phyloP scores from a whole-genome alignment of 2,797 vertebrate species.

The Poecilia velifera region DNA sequence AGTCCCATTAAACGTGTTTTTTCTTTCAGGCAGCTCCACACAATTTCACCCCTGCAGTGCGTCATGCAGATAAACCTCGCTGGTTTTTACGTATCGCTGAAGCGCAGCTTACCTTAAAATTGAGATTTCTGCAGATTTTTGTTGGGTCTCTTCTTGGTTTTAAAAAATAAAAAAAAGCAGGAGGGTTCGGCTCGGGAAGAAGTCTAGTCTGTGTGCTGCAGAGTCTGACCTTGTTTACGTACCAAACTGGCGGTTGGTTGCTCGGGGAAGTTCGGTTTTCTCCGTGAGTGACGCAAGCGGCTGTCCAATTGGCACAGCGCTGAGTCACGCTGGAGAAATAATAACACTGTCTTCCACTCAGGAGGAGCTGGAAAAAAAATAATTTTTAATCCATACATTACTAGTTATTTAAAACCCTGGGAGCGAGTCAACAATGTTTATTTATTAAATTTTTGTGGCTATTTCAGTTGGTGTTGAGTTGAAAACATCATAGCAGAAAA shows the following conservation, averaged over 20 bases:
- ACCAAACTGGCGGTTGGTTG: slow-evolving; percentile 43
- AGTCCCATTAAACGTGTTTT: background rate
- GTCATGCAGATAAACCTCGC: background rate
- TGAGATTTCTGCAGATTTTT: background rate
- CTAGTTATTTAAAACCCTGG: background rate
- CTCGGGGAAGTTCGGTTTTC: slow-evolving; percentile 63
- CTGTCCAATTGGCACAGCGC: background rate
- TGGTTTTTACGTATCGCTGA: background rate
- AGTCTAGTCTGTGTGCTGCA: slow-evolving; percentile 57
- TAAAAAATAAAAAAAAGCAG: too few relatives aligned
- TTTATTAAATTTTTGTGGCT: background rate
- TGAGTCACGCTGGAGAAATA: background rate
- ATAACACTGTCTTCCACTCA: background rate
- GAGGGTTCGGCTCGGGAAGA: background rate
- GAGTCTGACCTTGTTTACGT: slow-evolving; percentile 83
- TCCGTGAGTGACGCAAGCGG: slow-evolving; percentile 59
- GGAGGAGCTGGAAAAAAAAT: background rate
- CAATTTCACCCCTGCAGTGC: slow-evolving; percentile 5
- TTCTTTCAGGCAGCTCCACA: background rate
- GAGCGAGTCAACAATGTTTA: background rate
- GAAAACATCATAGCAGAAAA: background rate
- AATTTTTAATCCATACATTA: background rate
- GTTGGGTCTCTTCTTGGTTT: slow-evolving; percentile 10
- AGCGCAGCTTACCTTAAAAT: slow-evolving; percentile 50
- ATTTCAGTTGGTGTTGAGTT: background rate